Conservation (phyloP, 2,797 vertebrate species). For the Heliangelus exortis region DNA sequence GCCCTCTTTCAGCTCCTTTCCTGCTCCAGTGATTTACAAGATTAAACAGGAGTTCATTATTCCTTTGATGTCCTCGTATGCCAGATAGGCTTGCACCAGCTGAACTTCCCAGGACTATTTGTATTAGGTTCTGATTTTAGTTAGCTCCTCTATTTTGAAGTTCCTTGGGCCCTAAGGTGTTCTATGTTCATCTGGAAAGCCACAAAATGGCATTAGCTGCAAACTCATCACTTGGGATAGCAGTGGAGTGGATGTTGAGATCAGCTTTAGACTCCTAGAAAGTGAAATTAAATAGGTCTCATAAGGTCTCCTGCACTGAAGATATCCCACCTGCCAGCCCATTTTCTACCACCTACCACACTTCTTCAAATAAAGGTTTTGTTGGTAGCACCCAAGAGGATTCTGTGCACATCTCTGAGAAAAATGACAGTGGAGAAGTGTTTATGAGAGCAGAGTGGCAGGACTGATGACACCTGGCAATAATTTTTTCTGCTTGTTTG, state of each 20-base stretch:
- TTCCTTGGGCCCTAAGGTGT: neutral
- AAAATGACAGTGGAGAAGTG: neutral
- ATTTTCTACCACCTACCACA: no score
- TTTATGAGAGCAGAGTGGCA: neutral
- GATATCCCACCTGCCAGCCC: no score
- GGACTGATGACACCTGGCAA: neutral
- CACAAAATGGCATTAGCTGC: neutral
- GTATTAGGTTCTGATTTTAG: conserved; percentile 31
- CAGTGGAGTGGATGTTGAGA: no score
- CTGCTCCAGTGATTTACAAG: conserved; percentile 63
- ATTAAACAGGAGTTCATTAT: conserved; percentile 52
- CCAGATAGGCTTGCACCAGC: neutral
- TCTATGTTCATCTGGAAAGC: neutral
- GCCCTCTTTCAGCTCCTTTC: conserved; percentile 36
- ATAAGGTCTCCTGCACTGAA: no score
- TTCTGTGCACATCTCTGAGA: neutral
- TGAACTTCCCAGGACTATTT: conserved; percentile 11
- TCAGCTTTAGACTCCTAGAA: no score
- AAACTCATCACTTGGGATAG: neutral
- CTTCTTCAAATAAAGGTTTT: neutral
- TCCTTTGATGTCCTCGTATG: conserved; percentile 51
- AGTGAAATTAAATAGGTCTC: no score
- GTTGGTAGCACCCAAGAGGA: neutral
- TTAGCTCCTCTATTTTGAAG: conserved; percentile 37
- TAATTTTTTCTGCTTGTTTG: neutral